Conservation (phyloP, 2,113 vertebrate species). For the Loxodonta africana region DNA sequence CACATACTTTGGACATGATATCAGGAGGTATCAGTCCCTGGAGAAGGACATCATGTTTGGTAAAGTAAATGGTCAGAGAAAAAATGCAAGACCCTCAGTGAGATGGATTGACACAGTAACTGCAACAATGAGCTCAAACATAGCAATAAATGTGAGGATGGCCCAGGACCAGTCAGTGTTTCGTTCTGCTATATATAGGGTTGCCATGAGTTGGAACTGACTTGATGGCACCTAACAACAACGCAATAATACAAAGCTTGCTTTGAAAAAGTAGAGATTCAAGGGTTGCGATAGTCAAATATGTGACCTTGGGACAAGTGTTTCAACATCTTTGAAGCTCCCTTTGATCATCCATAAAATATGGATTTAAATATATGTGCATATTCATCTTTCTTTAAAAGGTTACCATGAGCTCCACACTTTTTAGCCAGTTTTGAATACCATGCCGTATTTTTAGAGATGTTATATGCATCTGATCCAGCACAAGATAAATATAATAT, state of each 20-base stretch:
- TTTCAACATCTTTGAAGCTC: background rate
- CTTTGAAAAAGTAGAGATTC: background rate
- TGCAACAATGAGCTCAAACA: too few relatives aligned
- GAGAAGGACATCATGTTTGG: too few relatives aligned
- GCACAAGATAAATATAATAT: background rate
- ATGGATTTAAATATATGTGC: background rate
- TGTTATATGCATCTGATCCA: background rate
- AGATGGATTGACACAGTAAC: too few relatives aligned
- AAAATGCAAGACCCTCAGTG: too few relatives aligned
- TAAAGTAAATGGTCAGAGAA: too few relatives aligned
- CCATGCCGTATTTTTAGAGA: background rate
- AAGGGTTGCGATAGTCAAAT: background rate
- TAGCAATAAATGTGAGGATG: too few relatives aligned
- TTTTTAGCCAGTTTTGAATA: background rate
- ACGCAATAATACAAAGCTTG: background rate
- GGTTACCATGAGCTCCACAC: background rate
- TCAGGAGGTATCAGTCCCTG: too few relatives aligned
- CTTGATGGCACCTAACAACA: too few relatives aligned
- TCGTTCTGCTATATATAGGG: too few relatives aligned
- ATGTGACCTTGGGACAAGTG: background rate
- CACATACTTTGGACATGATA: too few relatives aligned
- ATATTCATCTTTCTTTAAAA: background rate
- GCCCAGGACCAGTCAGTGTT: too few relatives aligned
- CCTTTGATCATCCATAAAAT: background rate
- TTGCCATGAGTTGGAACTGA: too few relatives aligned